A percentile compares a stretch with the other conserved stretches of the same genome.
Evolutionary conservation across 2,797 vertebrate genomes (phyloP).

Genomic region (Mallotus villosus): DNA sequence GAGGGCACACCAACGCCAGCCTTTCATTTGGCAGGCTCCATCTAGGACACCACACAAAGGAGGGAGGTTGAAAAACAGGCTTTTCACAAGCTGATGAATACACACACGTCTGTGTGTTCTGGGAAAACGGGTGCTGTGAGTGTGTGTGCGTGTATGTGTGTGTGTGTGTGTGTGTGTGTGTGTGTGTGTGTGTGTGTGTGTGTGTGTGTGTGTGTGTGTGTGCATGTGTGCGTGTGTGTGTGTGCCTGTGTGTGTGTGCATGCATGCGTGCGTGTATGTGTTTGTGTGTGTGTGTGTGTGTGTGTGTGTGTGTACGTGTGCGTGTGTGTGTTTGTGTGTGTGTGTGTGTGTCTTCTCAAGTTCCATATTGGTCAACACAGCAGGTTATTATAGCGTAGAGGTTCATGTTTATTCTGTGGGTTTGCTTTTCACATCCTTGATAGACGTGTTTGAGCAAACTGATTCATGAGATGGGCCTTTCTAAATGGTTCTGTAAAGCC

Average conservation of each 20-base stretch:
- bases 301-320: too few species aligned
- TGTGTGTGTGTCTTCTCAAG: neutral
- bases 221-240: too few species aligned
- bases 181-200: too few species aligned
- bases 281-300: too few species aligned
- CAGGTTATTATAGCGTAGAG: neutral
- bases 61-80: conserved; percentile 51
- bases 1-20: conserved; percentile 73
- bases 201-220: too few species aligned
- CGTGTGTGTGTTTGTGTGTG: too few species aligned
- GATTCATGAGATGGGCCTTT: neutral
- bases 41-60: conserved; percentile 64
- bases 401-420: neutral
- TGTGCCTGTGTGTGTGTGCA: too few species aligned
- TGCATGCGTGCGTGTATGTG: too few species aligned
- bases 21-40: conserved; percentile 76
- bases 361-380: neutral
- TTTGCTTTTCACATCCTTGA: neutral
- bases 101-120: conserved; percentile 23
- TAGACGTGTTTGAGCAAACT: neutral
- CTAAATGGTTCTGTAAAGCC: neutral
- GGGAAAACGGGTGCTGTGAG: conserved; percentile 43
- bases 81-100: conserved; percentile 39
- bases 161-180: too few species aligned
- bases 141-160: too few species aligned